These are phyloP conservation scores for Discoglossus pictus DNA, from an alignment of 2,797 vertebrate species.

Conservation along the genomic window DNA sequence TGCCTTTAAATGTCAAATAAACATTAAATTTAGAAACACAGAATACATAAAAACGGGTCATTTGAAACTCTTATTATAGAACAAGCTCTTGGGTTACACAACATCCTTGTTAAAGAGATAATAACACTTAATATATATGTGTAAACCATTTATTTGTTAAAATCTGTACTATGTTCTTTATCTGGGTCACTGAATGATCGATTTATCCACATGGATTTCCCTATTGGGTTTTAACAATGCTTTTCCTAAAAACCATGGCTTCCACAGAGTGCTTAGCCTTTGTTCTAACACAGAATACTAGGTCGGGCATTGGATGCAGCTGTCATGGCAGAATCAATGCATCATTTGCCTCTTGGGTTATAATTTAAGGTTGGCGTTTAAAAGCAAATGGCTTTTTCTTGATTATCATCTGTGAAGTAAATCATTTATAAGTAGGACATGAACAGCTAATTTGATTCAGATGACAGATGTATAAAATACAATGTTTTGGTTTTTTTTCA, in stretches of 20 bases:
- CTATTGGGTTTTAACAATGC: conserved; percentile 28
- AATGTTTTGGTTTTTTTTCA: too few species aligned
- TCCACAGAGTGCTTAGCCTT: conserved; percentile 29
- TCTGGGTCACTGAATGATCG: conserved; percentile 38
- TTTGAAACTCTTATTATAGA: too few species aligned
- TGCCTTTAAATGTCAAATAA: too few species aligned
- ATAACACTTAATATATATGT: conserved; percentile 34
- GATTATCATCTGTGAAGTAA: background rate
- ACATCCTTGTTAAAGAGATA: conserved; percentile 16
- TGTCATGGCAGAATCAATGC: background rate
- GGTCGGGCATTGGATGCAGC: conserved; percentile 15
- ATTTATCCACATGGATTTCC: conserved; percentile 28
- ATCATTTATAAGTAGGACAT: background rate
- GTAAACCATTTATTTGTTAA: conserved; percentile 31
- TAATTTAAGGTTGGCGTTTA: background rate
- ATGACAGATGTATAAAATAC: too few species aligned
- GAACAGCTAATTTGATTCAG: background rate
- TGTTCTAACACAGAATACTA: conserved; percentile 10
- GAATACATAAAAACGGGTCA: too few species aligned
- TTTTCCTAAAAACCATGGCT: conserved; percentile 13
- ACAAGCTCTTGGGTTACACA: too few species aligned
- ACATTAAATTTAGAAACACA: too few species aligned
- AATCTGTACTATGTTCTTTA: conserved; percentile 31
- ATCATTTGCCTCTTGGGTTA: conserved; percentile 3
- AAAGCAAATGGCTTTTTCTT: background rate